Conservation (phyloP, 2,797 vertebrate species). For the Typhlichthys subterraneus region DNA sequence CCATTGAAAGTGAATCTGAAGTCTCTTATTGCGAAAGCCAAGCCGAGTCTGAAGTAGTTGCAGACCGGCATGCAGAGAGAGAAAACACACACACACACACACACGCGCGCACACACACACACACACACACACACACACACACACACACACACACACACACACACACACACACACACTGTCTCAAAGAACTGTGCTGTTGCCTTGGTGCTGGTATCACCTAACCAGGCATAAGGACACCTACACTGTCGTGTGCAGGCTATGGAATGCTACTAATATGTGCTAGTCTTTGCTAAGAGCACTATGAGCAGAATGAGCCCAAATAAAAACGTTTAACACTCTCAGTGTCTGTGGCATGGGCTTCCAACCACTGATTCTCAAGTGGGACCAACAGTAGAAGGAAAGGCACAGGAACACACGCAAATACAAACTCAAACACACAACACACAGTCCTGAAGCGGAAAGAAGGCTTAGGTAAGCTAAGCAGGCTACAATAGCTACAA, state of each 20-base stretch:
- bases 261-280: constrained; percentile 76
- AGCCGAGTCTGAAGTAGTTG: constrained; percentile 70
- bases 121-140: constrained; percentile 24
- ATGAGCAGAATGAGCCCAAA: constrained; percentile 16
- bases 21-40: constrained; percentile 45
- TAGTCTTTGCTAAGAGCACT: constrained; percentile 60
- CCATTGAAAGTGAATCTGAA: constrained; percentile 21
- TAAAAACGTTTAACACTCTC: neutral
- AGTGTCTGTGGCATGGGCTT: constrained; percentile 50
- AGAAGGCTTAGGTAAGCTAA: constrained; percentile 77
- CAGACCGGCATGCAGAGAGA: constrained; percentile 59
- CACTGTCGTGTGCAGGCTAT: constrained; percentile 63
- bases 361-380: constrained; percentile 70
- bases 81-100: constrained; percentile 25
- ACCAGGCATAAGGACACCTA: constrained; percentile 53
- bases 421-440: constrained; percentile 72
- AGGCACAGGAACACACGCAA: constrained; percentile 74
- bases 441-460: constrained; percentile 76
- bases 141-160: constrained; percentile 26
- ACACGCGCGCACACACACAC: constrained; percentile 42
- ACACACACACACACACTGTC: constrained; percentile 38
- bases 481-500: constrained; percentile 79
- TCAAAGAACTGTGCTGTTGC: constrained; percentile 73
- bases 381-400: constrained; percentile 78
- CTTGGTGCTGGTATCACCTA: constrained; percentile 75